These are phyloP conservation scores for Lochmaea capreae DNA, from an alignment of 2,888 invertebrate genomes.

Conservation along the genomic window DNA sequence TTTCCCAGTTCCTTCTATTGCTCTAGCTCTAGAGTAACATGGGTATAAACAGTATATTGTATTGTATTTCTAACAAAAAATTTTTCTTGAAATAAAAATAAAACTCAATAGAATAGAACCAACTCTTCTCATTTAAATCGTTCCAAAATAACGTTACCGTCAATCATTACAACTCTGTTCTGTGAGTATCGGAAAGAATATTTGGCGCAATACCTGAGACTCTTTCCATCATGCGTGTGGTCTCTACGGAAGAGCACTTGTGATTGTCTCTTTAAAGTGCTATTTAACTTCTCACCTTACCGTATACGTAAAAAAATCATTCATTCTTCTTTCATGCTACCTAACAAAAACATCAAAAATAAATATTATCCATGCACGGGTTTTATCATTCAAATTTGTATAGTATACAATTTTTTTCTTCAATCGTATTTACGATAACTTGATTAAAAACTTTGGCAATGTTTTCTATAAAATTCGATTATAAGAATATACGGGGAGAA, in stretches of 20 bases:
- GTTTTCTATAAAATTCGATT: too few relatives aligned
- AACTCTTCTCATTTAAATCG: not conserved
- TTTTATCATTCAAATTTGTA: constrained; percentile 1
- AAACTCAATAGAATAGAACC: too few relatives aligned
- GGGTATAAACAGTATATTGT: too few relatives aligned
- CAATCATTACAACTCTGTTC: not conserved
- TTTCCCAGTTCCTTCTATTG: too few relatives aligned
- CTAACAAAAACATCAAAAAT: constrained; percentile 5
- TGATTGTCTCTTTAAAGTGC: constrained; percentile 30
- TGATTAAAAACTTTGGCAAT: too few relatives aligned
- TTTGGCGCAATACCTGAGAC: constrained; percentile 30
- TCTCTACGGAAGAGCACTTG: constrained; percentile 30
- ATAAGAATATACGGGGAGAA: too few relatives aligned
- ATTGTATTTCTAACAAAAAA: too few relatives aligned
- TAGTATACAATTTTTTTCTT: not conserved
- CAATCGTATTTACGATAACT: too few relatives aligned
- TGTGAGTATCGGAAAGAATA: constrained; percentile 15
- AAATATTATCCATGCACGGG: constrained; percentile 19
- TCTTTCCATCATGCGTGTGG: constrained; percentile 33
- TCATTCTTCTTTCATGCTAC: constrained; percentile 15
- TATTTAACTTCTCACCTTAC: constrained; percentile 21
- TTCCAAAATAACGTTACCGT: not conserved
- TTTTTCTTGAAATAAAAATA: too few relatives aligned
- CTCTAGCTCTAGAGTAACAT: too few relatives aligned
- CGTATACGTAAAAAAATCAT: constrained; percentile 10